Evolutionary conservation across 2,113 vertebrate genomes (phyloP).

Genomic region (Epinephelus fuscoguttatus): DNA sequence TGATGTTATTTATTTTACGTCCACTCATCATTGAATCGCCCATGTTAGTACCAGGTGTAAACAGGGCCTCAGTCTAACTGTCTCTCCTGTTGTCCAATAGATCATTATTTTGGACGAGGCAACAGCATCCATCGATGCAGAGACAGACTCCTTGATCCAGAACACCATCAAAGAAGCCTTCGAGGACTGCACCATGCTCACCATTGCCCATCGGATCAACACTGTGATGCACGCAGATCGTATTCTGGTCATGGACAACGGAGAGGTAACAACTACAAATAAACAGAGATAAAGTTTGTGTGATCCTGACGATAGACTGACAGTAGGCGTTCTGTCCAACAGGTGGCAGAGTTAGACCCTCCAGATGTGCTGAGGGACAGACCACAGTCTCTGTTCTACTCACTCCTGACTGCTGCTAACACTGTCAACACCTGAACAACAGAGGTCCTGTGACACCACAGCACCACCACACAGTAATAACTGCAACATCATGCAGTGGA

Average conservation of each 20-base stretch:
- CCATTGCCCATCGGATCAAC: slow-evolving; percentile 89
- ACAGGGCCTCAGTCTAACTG: neutral
- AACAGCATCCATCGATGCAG: slow-evolving; percentile 89
- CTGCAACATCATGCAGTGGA: neutral
- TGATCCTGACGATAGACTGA: neutral
- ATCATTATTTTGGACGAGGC: slow-evolving; percentile 91
- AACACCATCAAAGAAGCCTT: slow-evolving; percentile 87
- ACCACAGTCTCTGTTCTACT: slow-evolving; percentile 85
- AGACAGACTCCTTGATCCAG: slow-evolving; percentile 88
- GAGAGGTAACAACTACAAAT: slow-evolving; percentile 79
- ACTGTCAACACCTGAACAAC: slow-evolving; percentile 70
- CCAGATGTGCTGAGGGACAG: slow-evolving; percentile 85
- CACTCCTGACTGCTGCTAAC: slow-evolving; percentile 83
- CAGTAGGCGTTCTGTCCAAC: slow-evolving; percentile 2
- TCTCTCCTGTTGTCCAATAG: slow-evolving; percentile 63
- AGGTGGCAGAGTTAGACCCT: slow-evolving; percentile 86
- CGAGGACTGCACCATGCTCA: slow-evolving; percentile 86
- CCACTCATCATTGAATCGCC: too few relatives aligned
- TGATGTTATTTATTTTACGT: too few relatives aligned
- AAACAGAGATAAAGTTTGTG: neutral
- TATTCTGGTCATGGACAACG: slow-evolving; percentile 88
- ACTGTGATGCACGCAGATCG: slow-evolving; percentile 85
- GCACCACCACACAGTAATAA: neutral
- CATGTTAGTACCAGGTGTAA: too few relatives aligned
- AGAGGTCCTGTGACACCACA: neutral